phyloP scores from a whole-genome alignment of 2,797 vertebrate species.

The Myoxocephalus aenaeus region DNA sequence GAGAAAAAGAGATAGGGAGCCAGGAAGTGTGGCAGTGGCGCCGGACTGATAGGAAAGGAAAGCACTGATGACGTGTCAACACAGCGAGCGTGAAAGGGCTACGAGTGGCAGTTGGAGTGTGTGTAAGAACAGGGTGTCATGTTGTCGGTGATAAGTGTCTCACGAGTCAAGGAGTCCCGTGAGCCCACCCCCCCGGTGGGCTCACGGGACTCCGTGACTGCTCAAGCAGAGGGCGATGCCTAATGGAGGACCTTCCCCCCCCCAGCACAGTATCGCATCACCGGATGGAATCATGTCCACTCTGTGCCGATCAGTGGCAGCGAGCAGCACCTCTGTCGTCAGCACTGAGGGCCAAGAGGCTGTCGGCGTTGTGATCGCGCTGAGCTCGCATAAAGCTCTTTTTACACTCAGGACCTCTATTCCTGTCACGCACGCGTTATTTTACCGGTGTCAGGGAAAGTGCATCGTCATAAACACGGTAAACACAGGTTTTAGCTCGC shows the following conservation, averaged over 20 bases:
- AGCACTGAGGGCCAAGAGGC: not conserved
- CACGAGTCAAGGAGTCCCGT: too few relatives aligned
- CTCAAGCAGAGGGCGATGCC: constrained; percentile 8
- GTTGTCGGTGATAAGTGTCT: constrained; percentile 33
- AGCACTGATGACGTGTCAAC: constrained; percentile 19
- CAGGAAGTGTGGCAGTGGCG: not conserved
- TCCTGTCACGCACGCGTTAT: not conserved
- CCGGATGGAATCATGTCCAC: constrained; percentile 14
- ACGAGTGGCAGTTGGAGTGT: constrained; percentile 26
- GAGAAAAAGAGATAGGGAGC: not conserved
- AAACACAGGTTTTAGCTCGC: not conserved
- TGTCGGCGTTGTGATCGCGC: not conserved
- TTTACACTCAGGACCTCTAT: not conserved
- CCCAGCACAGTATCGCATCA: not conserved
- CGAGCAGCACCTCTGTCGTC: not conserved
- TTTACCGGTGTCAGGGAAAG: not conserved
- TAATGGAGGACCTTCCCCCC: not conserved
- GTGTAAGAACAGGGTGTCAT: constrained; percentile 53
- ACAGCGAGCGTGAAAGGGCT: constrained; percentile 13
- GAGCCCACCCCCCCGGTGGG: not conserved
- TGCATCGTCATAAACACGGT: not conserved
- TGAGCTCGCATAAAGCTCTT: constrained; percentile 1
- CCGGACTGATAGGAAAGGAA: not conserved
- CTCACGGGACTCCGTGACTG: constrained; percentile 12
- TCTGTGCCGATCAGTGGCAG: not conserved